Conservation (phyloP, 2,888 invertebrate genomes). For the Drosophila lutescens region DNA sequence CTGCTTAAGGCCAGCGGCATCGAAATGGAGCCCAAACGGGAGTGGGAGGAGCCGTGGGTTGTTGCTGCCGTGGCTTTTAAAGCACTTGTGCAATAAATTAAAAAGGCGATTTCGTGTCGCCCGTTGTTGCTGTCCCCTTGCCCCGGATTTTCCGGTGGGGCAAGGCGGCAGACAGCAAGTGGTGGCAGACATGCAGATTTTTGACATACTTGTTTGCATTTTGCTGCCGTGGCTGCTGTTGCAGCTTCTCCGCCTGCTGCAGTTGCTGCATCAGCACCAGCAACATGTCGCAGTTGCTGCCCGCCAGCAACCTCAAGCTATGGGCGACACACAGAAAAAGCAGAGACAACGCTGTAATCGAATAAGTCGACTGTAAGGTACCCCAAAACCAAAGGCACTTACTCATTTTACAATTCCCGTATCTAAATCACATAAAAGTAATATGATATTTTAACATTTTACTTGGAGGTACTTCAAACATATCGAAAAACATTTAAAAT, state of each 20-base stretch:
- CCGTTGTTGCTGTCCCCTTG: conserved; percentile 48
- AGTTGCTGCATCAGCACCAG: conserved; percentile 52
- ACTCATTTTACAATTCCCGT: too few relatives aligned
- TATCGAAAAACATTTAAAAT: too few relatives aligned
- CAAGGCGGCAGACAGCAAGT: conserved; percentile 61
- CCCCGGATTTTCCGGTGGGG: conserved; percentile 5
- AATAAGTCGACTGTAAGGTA: conserved; percentile 26
- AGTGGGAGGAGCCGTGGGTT: conserved; percentile 41
- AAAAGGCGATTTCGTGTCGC: conserved; percentile 77
- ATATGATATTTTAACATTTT: too few relatives aligned
- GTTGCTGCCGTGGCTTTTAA: conserved; percentile 68
- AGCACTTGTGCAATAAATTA: conserved; percentile 80
- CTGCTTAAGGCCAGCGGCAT: conserved; percentile 66
- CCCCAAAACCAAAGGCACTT: neutral
- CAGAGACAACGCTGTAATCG: conserved; percentile 26
- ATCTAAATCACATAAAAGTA: too few relatives aligned
- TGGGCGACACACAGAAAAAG: conserved; percentile 26
- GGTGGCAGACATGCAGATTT: conserved; percentile 80
- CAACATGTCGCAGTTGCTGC: conserved; percentile 52
- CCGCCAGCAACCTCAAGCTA: conserved; percentile 45
- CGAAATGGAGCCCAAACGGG: conserved; percentile 39
- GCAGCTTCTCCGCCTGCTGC: conserved; percentile 50
- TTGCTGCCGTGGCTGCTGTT: conserved; percentile 71
- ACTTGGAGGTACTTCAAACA: too few relatives aligned
- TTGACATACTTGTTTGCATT: conserved; percentile 80